Base-by-base conservation (phyloP, 1,140 invertebrate genomes). In the Galleria mellonella region DNA sequence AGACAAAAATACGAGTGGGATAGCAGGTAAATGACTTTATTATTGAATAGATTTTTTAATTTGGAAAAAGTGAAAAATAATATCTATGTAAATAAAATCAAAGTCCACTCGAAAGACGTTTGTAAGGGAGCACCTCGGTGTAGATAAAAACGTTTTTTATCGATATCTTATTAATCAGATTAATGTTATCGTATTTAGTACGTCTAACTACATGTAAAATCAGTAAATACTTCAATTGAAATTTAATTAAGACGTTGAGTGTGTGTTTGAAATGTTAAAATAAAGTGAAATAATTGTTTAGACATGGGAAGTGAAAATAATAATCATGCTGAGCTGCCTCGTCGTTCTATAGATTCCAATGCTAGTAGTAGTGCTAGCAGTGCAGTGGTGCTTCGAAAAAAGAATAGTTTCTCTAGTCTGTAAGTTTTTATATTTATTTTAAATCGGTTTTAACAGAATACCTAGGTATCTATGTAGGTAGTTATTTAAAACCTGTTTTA, bases 171-270 rank as follows among this genome's bases (percentile, higher is more conserved):
- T 37, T 37, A 37, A 37, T 37, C 35, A 37, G 35, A 37, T 37
- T 37, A 37, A n/a, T 37, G 35, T 37, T 37, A 37, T 37, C 35
- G 17, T 37, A 37, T 37, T 35, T 17, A 10, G 14, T 37, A 37
- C 35, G 35, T 17, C 13, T 23, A 3, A 23, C 17, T 23, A 23
- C 2, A 23, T 23, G 6, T 23, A 23, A 23, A 23, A 23, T 23
- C n/a, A 23, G 2, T 23, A 3, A 2, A 23, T 6, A 23, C 17
- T 23, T 23, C 17, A 37, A 37, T 37, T 9, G 14, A 37, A 37
- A n/a, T 37, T 15, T 37, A 37, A 37, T 37, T 37, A 37, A 23
- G 17, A 23, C 17, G 17, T 6, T 23, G 17, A 23, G 17, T 6
- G 6, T 23, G 17, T 37, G 35, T 37, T 37, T 37, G 7, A 15